Conservation (phyloP, 2,797 vertebrate species). For the Glyptemys insculpta region DNA sequence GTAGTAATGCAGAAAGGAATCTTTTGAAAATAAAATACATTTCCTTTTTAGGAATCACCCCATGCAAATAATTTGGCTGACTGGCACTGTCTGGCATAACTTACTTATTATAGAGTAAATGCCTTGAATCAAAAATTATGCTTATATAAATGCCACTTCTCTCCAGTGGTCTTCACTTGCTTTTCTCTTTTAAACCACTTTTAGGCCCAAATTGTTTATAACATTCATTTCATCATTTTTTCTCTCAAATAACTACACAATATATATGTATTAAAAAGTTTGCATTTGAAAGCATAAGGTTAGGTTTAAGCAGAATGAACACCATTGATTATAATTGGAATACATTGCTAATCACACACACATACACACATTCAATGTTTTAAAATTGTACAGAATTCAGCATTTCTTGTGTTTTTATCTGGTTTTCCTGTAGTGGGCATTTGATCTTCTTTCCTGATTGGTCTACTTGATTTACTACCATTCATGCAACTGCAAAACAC, state of each 20-base stretch:
- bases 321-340: slow-evolving; percentile 35
- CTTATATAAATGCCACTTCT: not conserved
- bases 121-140: not conserved
- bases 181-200: not conserved
- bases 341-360: not conserved
- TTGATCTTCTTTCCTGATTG: slow-evolving; percentile 75
- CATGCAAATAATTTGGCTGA: not conserved
- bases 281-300: not conserved
- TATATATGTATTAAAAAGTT: not conserved
- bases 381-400: slow-evolving; percentile 47
- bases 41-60: not conserved
- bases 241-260: not conserved
- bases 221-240: not conserved
- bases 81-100: not conserved
- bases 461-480: slow-evolving; percentile 75
- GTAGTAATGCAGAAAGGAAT: not conserved
- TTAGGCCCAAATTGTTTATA: not conserved
- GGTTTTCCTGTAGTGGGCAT: slow-evolving; percentile 71
- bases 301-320: slow-evolving; percentile 27
- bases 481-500: slow-evolving; percentile 77
- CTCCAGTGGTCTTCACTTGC: not conserved
- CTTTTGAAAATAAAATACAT: not conserved
- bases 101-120: slow-evolving; percentile 20
- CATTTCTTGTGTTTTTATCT: slow-evolving; percentile 69
- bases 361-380: slow-evolving; percentile 47